Percentiles rank a stretch among this genome's conserved stretches.
Evolutionary conservation across 2,113 vertebrate species (phyloP).

Genomic region (Vanacampus margaritifer): DNA sequence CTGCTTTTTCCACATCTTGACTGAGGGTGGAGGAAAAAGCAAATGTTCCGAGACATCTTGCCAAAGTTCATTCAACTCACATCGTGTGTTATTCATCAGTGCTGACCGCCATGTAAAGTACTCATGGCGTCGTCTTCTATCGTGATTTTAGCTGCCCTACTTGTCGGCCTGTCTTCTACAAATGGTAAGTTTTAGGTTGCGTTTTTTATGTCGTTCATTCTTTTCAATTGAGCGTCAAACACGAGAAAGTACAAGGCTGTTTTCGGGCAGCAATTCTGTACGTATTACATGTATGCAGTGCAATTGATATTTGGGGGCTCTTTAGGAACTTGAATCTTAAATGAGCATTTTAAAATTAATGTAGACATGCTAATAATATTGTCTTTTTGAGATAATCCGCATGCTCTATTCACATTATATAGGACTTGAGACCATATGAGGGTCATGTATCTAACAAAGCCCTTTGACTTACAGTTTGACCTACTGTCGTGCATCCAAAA

Average conservation of each 20-base stretch:
- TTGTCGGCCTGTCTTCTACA: constrained; percentile 8
- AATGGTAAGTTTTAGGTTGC: constrained; percentile 18
- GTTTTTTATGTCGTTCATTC: not conserved
- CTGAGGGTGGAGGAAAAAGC: not conserved
- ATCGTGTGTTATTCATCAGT: not conserved
- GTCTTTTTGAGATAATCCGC: no score
- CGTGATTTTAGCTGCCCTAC: constrained; percentile 7
- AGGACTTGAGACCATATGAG: no score
- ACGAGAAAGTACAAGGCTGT: not conserved
- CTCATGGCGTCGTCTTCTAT: constrained; percentile 20
- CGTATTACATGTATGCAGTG: not conserved
- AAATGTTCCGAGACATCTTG: no score
- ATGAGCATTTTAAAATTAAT: no score
- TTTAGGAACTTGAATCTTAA: no score
- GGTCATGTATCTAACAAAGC: no score
- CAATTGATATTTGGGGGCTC: no score
- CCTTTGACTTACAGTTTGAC: no score
- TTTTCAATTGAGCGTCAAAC: not conserved
- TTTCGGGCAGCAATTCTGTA: not conserved
- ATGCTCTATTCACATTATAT: no score
- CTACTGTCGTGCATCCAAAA: no score
- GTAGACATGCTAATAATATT: no score
- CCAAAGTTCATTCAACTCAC: not conserved
- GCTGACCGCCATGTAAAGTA: not conserved
- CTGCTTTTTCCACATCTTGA: not conserved